These are phyloP conservation scores for Apeira syringaria DNA, from an alignment of 2,888 invertebrate genomes.

Conservation along the genomic window DNA sequence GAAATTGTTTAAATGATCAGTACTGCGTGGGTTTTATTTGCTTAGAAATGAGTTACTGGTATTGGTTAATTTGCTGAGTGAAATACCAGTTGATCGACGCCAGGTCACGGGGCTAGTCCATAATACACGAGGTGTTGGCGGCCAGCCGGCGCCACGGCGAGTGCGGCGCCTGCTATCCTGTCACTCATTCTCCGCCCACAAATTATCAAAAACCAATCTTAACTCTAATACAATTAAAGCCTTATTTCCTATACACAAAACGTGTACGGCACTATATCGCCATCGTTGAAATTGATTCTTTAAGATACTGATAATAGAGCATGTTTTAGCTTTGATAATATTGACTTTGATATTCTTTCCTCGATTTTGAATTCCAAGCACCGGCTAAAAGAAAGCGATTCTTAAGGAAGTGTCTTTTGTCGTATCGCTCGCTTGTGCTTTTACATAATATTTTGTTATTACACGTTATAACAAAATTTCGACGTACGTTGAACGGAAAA, in stretches of 20 bases:
- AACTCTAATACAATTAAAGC: conserved; percentile 18
- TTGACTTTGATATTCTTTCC: conserved; percentile 50
- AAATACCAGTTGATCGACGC: conserved; percentile 79
- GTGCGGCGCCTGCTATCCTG: conserved; percentile 79
- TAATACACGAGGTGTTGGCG: conserved; percentile 82
- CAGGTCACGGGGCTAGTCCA: conserved; percentile 81
- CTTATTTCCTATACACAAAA: conserved; percentile 23
- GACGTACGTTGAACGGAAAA: too few relatives aligned
- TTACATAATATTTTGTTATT: too few relatives aligned
- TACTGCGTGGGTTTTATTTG: conserved; percentile 50
- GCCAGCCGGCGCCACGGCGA: conserved; percentile 79
- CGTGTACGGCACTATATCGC: conserved; percentile 50
- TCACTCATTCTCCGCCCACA: conserved; percentile 46
- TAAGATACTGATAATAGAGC: conserved; percentile 32
- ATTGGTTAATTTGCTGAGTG: conserved; percentile 66
- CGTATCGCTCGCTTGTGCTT: conserved; percentile 57
- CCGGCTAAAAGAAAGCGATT: conserved; percentile 76
- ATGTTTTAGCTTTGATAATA: conserved; percentile 29
- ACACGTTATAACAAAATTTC: too few relatives aligned
- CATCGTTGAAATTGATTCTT: conserved; percentile 40
- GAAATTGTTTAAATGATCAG: too few relatives aligned
- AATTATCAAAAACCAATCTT: conserved; percentile 40
- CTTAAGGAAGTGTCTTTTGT: conserved; percentile 65
- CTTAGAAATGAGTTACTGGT: conserved; percentile 61
- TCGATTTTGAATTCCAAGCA: conserved; percentile 77